A percentile compares a stretch with the other conserved stretches of the same genome.
These are phyloP conservation scores for Caenorhabditis brenneri DNA, from an alignment of 1,140 invertebrate species.

Conservation along the genomic window DNA sequence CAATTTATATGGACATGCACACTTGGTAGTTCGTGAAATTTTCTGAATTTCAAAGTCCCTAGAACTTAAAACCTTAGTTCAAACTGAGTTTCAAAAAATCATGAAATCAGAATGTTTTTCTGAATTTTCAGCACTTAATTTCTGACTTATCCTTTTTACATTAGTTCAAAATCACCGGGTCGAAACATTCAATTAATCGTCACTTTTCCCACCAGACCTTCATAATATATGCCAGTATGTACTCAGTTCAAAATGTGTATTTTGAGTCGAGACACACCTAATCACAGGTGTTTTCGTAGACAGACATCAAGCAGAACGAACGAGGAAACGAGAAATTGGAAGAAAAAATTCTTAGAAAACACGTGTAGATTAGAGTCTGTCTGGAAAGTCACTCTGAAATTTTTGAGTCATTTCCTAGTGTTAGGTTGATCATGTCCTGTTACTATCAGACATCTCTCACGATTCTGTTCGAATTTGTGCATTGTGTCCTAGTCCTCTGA, in stretches of 20 bases:
- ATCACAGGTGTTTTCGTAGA: constrained; percentile 29
- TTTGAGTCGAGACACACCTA: constrained; percentile 13
- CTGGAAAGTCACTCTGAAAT: not conserved
- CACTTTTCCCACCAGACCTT: not conserved
- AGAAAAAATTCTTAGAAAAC: constrained; percentile 12
- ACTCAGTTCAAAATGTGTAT: constrained; percentile 25
- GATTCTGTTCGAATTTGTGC: too few species aligned
- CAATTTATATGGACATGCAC: too few species aligned
- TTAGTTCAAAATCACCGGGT: not conserved
- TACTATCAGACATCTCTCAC: too few species aligned
- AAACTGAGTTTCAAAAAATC: not conserved
- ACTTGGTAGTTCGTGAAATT: too few species aligned
- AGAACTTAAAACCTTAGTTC: not conserved
- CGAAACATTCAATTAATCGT: not conserved
- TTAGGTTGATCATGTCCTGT: not conserved
- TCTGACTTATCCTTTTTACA: not conserved
- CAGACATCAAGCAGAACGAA: constrained; percentile 12
- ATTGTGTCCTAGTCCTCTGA: too few species aligned
- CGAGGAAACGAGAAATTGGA: not conserved
- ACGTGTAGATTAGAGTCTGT: constrained; percentile 20
- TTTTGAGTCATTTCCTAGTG: not conserved
- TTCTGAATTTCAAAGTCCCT: not conserved
- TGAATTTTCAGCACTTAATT: not conserved
- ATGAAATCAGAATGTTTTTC: not conserved
- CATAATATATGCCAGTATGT: not conserved